Percentiles rank a stretch among this genome's conserved stretches.
Evolutionary conservation across 2,797 vertebrate species (phyloP).

Genomic region (Propithecus perrieri): DNA sequence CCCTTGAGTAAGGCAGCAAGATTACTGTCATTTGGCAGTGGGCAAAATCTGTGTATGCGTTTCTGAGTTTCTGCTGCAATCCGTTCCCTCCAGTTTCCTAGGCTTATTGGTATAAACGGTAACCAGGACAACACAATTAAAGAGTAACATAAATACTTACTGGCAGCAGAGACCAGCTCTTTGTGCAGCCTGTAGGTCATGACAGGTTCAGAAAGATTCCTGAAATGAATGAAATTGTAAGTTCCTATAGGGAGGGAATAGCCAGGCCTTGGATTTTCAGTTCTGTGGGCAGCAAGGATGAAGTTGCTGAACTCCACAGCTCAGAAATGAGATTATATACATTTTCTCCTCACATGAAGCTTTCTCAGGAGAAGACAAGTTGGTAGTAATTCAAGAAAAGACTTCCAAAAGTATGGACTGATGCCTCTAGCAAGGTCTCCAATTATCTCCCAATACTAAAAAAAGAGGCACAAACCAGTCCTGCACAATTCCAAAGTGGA

Average conservation of each 20-base stretch:
- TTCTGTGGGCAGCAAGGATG: background rate
- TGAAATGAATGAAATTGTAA: constrained; percentile 79
- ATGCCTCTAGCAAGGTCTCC: background rate
- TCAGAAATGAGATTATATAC: background rate
- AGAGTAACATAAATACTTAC: constrained; percentile 88
- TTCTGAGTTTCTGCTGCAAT: background rate
- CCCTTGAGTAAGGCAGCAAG: background rate
- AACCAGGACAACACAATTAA: constrained; percentile 44
- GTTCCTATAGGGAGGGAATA: background rate
- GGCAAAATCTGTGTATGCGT: background rate
- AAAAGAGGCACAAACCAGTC: background rate
- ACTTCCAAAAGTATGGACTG: background rate
- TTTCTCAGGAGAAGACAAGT: background rate
- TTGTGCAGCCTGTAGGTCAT: constrained; percentile 97
- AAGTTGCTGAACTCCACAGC: background rate
- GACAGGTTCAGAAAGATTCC: constrained; percentile 97
- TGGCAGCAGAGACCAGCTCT: constrained; percentile 95
- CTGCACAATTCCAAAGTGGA: background rate
- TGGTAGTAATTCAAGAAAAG: constrained; percentile 18
- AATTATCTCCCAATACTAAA: constrained; percentile 34
- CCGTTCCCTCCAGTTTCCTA: constrained; percentile 2
- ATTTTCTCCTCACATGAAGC: background rate
- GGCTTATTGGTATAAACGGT: background rate
- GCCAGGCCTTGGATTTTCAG: background rate
- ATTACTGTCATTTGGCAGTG: background rate